Base-by-base conservation (phyloP, 2,888 invertebrate genomes). In the Serripes groenlandicus region DNA sequence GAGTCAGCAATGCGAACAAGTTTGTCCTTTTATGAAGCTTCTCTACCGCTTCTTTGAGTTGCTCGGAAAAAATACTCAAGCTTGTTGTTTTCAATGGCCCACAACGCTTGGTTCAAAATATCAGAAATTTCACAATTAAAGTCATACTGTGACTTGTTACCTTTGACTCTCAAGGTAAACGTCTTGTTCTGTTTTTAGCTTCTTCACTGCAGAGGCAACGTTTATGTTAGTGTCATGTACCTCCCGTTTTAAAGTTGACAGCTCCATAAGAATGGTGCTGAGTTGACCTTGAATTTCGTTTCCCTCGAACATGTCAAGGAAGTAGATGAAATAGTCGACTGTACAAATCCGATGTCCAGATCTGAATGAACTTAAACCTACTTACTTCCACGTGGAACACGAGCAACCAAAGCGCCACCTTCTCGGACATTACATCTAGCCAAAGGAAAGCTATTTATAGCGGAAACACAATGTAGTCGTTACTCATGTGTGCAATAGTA, bases 391-490 rank as follows among this genome's bases (percentile, higher is more conserved):
- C n/a, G n/a, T n/a, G n/a, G n/a, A n/a, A n/a, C n/a, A n/a, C n/a
- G n/a, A n/a, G n/a, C n/a, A n/a, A n/a, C n/a, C n/a, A n/a, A n/a
- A n/a, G n/a, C n/a, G n/a, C n/a, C n/a, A n/a, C n/a, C n/a, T n/a
- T n/a, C n/a, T n/a, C n/a, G n/a, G n/a, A n/a, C n/a, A n/a, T n/a
- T n/a, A n/a, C n/a, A n/a, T n/a, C n/a, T n/a, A n/a, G n/a, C n/a
- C n/a, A n/a, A n/a, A n/a, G n/a, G 68, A 68, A 68, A 68, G 37
- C 4, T 42, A 68, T 68, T 42, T n/a, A n/a, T n/a, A n/a, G n/a
- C n/a, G n/a, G n/a, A n/a, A n/a, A n/a, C n/a, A n/a, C n/a, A n/a
- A n/a, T n/a, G n/a, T n/a, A n/a, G n/a, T n/a, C n/a, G n/a, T n/a
- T n/a, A n/a, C n/a, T n/a, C n/a, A n/a, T n/a, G n/a, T n/a, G n/a